phyloP scores from a whole-genome alignment of 2,113 vertebrate species.

The Phylloscopus whistleri region DNA sequence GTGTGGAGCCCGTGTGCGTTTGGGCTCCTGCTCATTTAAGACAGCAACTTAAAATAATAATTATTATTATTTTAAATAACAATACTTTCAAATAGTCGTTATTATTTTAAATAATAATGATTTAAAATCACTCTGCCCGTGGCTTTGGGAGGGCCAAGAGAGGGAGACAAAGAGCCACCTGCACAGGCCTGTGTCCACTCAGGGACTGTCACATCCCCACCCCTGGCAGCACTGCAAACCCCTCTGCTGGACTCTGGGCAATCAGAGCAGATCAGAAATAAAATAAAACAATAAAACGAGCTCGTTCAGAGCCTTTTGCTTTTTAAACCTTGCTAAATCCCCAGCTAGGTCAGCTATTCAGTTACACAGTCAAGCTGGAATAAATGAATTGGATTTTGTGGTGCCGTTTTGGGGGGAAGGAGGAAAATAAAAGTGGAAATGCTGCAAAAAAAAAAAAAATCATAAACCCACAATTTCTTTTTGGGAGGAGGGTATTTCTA shows the following conservation, averaged over 20 bases:
- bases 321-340: not conserved
- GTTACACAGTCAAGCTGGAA: not conserved
- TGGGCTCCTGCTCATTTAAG: not conserved
- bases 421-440: not conserved
- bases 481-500: not conserved
- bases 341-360: not conserved
- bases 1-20: accelerated
- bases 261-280: not conserved
- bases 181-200: not conserved
- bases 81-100: not conserved
- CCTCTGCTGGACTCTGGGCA: accelerated
- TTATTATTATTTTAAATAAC: not conserved
- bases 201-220: not conserved
- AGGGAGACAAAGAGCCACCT: conserved; percentile 50
- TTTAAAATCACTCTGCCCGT: not conserved
- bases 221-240: not conserved
- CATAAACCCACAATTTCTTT: not conserved
- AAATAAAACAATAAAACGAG: not conserved
- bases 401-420: not conserved
- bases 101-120: not conserved
- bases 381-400: not conserved
- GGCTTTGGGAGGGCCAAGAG: conserved; percentile 39
- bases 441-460: not conserved
- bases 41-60: not conserved
- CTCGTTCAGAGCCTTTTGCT: not conserved